Evolutionary conservation across 2,888 invertebrate species (phyloP), one percentile per base, ranked within the genome.

Genomic region (Aromia moschata): DNA sequence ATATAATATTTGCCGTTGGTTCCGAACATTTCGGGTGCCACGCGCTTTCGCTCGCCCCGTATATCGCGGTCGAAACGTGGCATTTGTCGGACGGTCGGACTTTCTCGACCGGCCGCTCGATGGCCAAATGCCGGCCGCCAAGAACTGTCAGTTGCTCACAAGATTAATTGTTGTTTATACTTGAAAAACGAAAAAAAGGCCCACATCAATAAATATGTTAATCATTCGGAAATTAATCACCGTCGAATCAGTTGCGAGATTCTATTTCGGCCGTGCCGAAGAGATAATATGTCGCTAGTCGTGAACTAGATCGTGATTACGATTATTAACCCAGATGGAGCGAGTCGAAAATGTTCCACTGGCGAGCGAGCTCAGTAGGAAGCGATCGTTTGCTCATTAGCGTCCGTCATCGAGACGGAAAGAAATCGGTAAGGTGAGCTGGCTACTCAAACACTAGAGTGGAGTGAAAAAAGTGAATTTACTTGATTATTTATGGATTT

Each of bases 151-250:
- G 25, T 44, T 44, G 30, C 15, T n/a, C 25, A 11, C 43, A 44
- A 44, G 44, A 44, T 30, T 44, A 44, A 44, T 44, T 25, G 12
- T 10, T 33, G 33, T 33, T 33, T 33, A 33, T 33, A 33, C 33
- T 33, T 33, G 33, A 33, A 33, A 33, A 7, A 2, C n/a, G n/a
- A 33, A 11, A 11, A 33, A 33, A 44, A 44, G 11, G 12, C n/a
- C n/a, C n/a, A 44, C 30, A 44, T 44, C 15, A 44, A 44, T 44
- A 44, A 44, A 44, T 44, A 44, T 44, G 44, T 44, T 44, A 44
- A 44, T 44, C 44, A 18, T 25, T 25, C n/a, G n/a, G 30, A 44
- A 44, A 44, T 30, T 44, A 44, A 44, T 44, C 25, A 44, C 30
- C 25, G 44, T 30, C 15, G n/a, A 12, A 44, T 25, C 30, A 15